A percentile compares a stretch with the other conserved stretches of the same genome.
phyloP scores from a whole-genome alignment of 1,140 invertebrate genomes.

The Hyphantria cunea region DNA sequence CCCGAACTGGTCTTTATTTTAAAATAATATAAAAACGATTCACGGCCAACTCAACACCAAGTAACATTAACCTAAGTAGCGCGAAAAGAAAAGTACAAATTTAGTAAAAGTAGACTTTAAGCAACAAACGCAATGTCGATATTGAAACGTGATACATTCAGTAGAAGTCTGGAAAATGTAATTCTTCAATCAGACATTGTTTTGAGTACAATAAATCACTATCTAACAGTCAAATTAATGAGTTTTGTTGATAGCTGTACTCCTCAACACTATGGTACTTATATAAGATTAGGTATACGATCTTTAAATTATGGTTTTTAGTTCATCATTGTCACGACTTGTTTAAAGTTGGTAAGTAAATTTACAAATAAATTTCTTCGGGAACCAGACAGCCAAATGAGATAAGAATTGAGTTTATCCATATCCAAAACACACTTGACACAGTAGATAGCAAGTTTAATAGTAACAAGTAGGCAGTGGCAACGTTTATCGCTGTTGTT shows the following conservation, averaged over 20 bases:
- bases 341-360: neutral
- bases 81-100: too few species aligned
- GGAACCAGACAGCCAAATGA: too few species aligned
- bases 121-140: neutral
- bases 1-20: too few species aligned
- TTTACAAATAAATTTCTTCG: neutral
- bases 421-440: too few species aligned
- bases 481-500: too few species aligned
- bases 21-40: too few species aligned
- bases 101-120: too few species aligned
- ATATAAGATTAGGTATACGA: neutral
- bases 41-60: too few species aligned
- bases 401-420: too few species aligned
- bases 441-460: too few species aligned
- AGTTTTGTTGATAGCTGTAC: conserved; percentile 7
- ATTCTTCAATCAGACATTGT: conserved; percentile 6
- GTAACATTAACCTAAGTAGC: too few species aligned
- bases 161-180: conserved; percentile 18
- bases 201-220: conserved; percentile 6
- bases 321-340: conserved; percentile 4
- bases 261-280: neutral
- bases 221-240: conserved; percentile 5
- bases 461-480: too few species aligned
- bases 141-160: neutral
- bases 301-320: neutral